A percentile compares a stretch with the other conserved stretches of the same genome.
Evolutionary conservation across 2,797 vertebrate genomes (phyloP).

Genomic region (Neostethus bicornis): DNA sequence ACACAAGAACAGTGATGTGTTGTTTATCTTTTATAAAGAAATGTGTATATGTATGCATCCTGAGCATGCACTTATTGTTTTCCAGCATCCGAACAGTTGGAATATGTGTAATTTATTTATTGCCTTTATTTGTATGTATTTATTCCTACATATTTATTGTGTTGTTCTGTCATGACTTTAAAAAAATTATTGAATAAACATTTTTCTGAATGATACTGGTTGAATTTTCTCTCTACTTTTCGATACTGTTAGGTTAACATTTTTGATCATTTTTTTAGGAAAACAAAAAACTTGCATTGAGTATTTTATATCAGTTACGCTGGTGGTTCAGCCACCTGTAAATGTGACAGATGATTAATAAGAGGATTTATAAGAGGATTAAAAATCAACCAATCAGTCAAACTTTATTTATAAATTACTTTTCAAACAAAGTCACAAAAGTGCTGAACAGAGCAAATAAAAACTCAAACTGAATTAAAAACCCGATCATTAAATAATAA

Average conservation of each 20-base stretch:
- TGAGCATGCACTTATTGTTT: constrained; percentile 35
- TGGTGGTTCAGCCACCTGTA: neutral
- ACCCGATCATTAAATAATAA: too few relatives aligned
- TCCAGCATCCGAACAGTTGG: constrained; percentile 36
- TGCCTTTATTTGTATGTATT: constrained; percentile 43
- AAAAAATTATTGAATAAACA: constrained; percentile 55
- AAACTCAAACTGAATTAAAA: too few relatives aligned
- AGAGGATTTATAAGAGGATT: neutral
- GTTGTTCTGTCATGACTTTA: constrained; percentile 21
- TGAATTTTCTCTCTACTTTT: constrained; percentile 10
- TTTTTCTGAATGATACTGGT: constrained; percentile 29
- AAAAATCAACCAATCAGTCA: neutral
- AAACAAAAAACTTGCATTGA: too few relatives aligned
- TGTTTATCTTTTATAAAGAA: neutral
- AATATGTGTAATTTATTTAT: constrained; percentile 49
- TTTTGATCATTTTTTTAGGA: neutral
- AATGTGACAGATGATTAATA: constrained; percentile 7
- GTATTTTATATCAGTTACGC: neutral
- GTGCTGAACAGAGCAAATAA: too few relatives aligned
- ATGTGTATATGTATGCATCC: neutral
- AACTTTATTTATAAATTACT: too few relatives aligned
- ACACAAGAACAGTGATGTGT: constrained; percentile 41
- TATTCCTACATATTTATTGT: constrained; percentile 60
- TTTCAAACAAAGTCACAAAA: constrained; percentile 1
- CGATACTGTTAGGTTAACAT: too few relatives aligned